A percentile compares a stretch with the other conserved stretches of the same genome.
These are phyloP conservation scores for Acanthococcus lagerstroemiae DNA, from an alignment of 2,888 invertebrate species.

Conservation along the genomic window DNA sequence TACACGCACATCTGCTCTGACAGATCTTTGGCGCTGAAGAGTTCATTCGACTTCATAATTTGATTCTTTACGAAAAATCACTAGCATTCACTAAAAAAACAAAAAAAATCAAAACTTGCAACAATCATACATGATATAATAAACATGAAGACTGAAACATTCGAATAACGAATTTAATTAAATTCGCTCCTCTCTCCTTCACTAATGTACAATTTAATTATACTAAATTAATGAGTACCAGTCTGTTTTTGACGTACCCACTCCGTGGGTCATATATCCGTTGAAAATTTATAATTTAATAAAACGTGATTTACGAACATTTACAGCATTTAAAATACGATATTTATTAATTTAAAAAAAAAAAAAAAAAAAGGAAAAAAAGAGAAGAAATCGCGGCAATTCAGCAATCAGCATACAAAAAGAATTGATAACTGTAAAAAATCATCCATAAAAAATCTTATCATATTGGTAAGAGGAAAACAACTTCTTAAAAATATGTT, in stretches of 20 bases:
- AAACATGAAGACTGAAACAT: neutral
- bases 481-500: slow-evolving; percentile 1
- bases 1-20: too few species aligned
- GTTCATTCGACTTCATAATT: neutral
- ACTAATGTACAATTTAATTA: slow-evolving; percentile 29
- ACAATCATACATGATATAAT: too few species aligned
- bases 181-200: slow-evolving; percentile 30
- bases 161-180: slow-evolving; percentile 28
- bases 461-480: slow-evolving; percentile 6
- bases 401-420: slow-evolving; percentile 23
- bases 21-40: too few species aligned
- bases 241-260: slow-evolving; percentile 14
- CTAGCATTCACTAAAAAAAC: neutral
- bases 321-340: slow-evolving; percentile 24
- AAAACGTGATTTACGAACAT: slow-evolving; percentile 27
- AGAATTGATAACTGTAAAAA: slow-evolving; percentile 18
- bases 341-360: neutral
- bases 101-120: neutral
- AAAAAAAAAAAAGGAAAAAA: too few species aligned
- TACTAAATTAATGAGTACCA: slow-evolving; percentile 28
- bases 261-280: slow-evolving; percentile 14
- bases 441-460: slow-evolving; percentile 15
- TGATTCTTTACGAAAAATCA: too few species aligned
- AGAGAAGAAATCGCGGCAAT: slow-evolving; percentile 21
- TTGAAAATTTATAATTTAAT: slow-evolving; percentile 19